These are phyloP conservation scores for Scrobipalpa costella DNA, from an alignment of 2,888 invertebrate genomes.

Conservation along the genomic window DNA sequence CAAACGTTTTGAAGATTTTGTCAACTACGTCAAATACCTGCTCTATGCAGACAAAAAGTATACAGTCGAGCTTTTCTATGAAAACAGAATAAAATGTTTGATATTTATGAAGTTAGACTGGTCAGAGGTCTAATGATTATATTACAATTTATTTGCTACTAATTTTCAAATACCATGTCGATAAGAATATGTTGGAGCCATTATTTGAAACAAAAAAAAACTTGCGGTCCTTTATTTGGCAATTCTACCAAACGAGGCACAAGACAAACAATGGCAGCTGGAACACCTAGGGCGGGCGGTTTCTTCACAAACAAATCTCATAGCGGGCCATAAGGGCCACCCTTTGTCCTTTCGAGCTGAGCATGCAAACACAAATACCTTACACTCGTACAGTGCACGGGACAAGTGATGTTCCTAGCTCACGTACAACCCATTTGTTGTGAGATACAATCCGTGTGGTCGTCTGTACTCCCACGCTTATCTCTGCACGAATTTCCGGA, in stretches of 20 bases:
- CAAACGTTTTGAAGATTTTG: too few species aligned
- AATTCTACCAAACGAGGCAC: conserved; percentile 28
- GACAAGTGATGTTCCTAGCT: conserved; percentile 3
- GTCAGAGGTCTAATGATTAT: too few species aligned
- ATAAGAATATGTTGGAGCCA: neutral
- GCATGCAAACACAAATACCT: conserved; percentile 27
- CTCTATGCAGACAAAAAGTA: too few species aligned
- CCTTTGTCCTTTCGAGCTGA: conserved; percentile 35
- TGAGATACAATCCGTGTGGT: neutral
- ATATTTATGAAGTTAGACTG: too few species aligned
- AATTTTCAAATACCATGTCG: too few species aligned
- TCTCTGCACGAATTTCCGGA: neutral
- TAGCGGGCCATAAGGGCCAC: conserved; percentile 26
- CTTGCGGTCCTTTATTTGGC: too few species aligned
- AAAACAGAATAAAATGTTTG: too few species aligned
- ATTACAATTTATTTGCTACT: too few species aligned
- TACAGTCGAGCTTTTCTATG: too few species aligned
- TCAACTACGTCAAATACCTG: too few species aligned
- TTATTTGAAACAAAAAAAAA: neutral
- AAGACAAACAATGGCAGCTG: conserved; percentile 39
- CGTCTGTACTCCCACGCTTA: conserved; percentile 12
- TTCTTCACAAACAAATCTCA: conserved; percentile 42
- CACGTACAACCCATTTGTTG: neutral
- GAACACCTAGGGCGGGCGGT: conserved; percentile 34
- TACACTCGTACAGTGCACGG: neutral